Base-by-base conservation (phyloP, 2,113 vertebrate genomes). In the Canis aureus region DNA sequence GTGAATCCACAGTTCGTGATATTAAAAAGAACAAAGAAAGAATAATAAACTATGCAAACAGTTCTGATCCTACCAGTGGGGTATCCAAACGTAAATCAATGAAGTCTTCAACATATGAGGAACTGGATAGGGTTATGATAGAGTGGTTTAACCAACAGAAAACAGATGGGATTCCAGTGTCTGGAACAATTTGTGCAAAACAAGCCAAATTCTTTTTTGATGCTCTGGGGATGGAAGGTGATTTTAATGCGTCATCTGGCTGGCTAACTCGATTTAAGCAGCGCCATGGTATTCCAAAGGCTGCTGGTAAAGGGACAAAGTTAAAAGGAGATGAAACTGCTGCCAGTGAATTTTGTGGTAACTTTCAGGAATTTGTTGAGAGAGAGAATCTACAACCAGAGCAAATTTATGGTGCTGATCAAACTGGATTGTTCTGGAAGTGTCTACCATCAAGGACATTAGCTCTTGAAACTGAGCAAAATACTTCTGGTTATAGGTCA, bases 101-200 rank as follows among this genome's bases (percentile, higher is more conserved):
- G 98, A 98, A 98, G 94, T 98, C 98, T 2, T 98, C 97, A 17
- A 98, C 98, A 1, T 98, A 98, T 12, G 98, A 98, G 86, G 98
- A 98, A 55, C 98, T 98, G n/a, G 98, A 98, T 1, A 95, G 98
- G 86, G 98, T 98, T 60, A 98, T 98, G 98, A 98, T 98, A 94
- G 98, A 98, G 82, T 98, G 98, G 98, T 98, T 98, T 93, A 98
- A 98, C 80, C 97, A 98, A 7, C 98, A 98, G 82, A 98, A 98
- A 91, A 98, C 92, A 69, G 82, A 98, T 59, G 98, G 98, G 15
- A 94, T 98, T 76, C 98, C 97, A 17, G 98, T 98, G 73, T 98
- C 97, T 0, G 98, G 98, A 60, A 97, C 98, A 2, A 97, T 98
- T 83, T 98, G 98, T 87, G 97, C 97, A 55, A 98, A 98, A 55